phyloP scores from a whole-genome alignment of 1,140 invertebrate species.

The Drosophila obscura region DNA sequence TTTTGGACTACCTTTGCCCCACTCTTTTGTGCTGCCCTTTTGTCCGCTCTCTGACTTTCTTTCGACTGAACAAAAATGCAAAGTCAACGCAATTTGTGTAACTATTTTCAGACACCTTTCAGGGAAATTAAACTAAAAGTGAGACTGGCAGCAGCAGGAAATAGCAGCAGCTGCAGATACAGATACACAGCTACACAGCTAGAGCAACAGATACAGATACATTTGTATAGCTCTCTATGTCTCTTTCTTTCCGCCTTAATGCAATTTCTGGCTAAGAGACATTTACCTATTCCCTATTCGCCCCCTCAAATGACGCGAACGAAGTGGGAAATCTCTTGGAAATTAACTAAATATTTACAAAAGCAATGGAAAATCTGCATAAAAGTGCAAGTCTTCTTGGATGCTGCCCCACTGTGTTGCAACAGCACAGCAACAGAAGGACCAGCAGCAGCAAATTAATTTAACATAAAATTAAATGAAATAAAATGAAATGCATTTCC shows the following conservation, averaged over 20 bases:
- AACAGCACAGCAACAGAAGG: slow-evolving; percentile 26
- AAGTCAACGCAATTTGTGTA: not conserved
- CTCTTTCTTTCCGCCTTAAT: slow-evolving; percentile 39
- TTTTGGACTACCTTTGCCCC: not conserved
- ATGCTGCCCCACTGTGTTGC: slow-evolving; percentile 3
- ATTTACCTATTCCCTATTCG: not conserved
- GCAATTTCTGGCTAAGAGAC: slow-evolving; percentile 15
- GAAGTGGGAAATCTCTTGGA: slow-evolving; percentile 33
- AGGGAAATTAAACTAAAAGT: slow-evolving; percentile 38
- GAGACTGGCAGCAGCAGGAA: slow-evolving; percentile 20
- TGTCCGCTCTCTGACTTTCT: no score
- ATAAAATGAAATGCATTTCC: slow-evolving; percentile 59
- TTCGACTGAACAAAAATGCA: not conserved
- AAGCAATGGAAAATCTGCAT: slow-evolving; percentile 60
- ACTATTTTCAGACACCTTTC: slow-evolving; percentile 13
- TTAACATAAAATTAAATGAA: slow-evolving; percentile 79
- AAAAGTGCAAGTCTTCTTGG: no score
- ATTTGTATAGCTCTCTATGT: slow-evolving; percentile 5
- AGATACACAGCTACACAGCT: not conserved
- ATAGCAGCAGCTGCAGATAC: no score
- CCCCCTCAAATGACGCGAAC: slow-evolving; percentile 4
- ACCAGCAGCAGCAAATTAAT: slow-evolving; percentile 70
- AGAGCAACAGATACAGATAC: not conserved
- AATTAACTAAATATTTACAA: slow-evolving; percentile 79
- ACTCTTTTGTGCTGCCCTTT: no score